phyloP scores from a whole-genome alignment of 2,797 vertebrate genomes.

The Aerospiza tachiro region DNA sequence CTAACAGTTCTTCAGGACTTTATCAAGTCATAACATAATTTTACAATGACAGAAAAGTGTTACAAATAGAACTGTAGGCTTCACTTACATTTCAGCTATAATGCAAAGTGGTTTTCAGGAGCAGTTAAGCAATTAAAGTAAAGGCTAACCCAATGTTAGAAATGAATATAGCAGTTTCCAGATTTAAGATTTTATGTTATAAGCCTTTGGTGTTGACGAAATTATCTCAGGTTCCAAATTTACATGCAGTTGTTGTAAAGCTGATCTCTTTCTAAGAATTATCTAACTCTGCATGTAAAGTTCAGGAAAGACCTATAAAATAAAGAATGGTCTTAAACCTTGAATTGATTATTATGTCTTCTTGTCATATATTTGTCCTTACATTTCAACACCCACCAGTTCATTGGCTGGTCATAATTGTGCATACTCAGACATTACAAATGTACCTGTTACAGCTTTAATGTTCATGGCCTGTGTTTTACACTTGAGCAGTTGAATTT shows the following conservation, averaged over 20 bases:
- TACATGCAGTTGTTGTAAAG: neutral
- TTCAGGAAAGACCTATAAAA: neutral
- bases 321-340: neutral
- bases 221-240: neutral
- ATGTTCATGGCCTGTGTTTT: neutral
- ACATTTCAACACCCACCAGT: neutral
- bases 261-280: neutral
- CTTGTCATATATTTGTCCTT: neutral
- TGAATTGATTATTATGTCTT: neutral
- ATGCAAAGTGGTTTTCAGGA: neutral
- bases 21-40: neutral
- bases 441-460: neutral
- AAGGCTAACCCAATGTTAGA: neutral
- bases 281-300: neutral
- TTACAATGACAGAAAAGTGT: neutral
- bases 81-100: neutral
- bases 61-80: neutral
- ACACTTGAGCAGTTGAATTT: neutral
- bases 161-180: neutral
- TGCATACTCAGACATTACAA: neutral
- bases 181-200: neutral
- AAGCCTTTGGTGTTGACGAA: neutral
- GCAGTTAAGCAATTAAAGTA: neutral
- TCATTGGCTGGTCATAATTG: neutral
- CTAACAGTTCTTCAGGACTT: neutral